A percentile compares a stretch with the other conserved stretches of the same genome.
Evolutionary conservation across 2,797 vertebrate species (phyloP).

Genomic region (Miichthys miiuy): DNA sequence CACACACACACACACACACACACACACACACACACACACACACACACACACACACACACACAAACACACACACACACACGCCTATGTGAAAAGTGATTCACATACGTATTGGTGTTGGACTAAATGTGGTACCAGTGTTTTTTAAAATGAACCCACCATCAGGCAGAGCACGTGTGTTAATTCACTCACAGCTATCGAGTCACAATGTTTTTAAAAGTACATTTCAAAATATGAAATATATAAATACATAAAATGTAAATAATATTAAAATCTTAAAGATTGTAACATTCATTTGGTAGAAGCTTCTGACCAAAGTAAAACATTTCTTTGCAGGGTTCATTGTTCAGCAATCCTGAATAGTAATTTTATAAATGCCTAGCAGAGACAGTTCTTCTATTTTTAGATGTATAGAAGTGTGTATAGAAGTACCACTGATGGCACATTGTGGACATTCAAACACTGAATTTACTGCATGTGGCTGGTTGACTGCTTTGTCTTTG

Average conservation of each 20-base stretch:
- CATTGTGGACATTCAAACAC: not conserved
- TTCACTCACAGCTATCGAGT: not conserved
- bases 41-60: conserved; percentile 20
- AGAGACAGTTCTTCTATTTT: not conserved
- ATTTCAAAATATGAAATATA: too few species aligned
- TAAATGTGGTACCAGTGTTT: conserved; percentile 10
- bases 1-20: conserved; percentile 15
- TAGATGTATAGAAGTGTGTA: not conserved
- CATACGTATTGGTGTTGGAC: conserved; percentile 7
- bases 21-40: conserved; percentile 23
- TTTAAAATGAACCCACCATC: not conserved
- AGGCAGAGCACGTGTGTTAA: not conserved
- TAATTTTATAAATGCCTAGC: not conserved
- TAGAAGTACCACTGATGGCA: not conserved
- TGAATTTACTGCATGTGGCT: not conserved
- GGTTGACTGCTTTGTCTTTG: not conserved
- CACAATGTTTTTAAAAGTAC: not conserved
- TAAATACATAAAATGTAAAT: not conserved
- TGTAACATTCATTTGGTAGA: not conserved
- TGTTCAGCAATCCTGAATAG: not conserved
- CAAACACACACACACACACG: conserved; percentile 26
- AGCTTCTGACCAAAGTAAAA: not conserved
- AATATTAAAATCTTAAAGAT: not conserved
- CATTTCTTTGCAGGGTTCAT: not conserved
- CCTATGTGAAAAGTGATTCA: conserved; percentile 18